Base-by-base conservation (phyloP, 1,140 invertebrate genomes). In the Phortica variegata region DNA sequence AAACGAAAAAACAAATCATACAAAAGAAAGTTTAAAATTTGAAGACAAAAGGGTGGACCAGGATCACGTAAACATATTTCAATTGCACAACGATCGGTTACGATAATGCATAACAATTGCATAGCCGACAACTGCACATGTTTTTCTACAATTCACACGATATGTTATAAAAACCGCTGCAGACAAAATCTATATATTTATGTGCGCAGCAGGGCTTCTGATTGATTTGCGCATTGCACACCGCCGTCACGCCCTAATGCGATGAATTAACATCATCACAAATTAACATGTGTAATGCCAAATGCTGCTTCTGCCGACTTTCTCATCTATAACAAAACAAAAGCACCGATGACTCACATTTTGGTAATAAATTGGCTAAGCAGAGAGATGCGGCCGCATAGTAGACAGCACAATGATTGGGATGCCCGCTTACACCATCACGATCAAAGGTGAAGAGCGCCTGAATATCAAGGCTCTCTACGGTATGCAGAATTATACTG, bases 361-460 rank as follows among this genome's bases (percentile, higher is more conserved):
- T 77, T 59, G 90, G 89, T 77, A 92, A 79, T 70, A 83, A 80
- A 62, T 84, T 83, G 55, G 89, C 84, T 57, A 89, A 80, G 60
- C 86, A 86, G 56, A 93, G 79, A 65, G 88, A 83, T 49, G 85
- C 85, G 21, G 90, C 78, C 49, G 87, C 88, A 79, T 87, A 87
- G 73, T 88, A 91, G 49, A 92, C 82, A 37, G 90, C 85, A 52
- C 83, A 85, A 75, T 97, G 95, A 80, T 97, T 97, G 19, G 81
- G 78, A 79, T 98, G 95, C 7, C 85, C 84, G 61, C 91, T 95
- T 3, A 97, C 85, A 39, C 95, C 95, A 68, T 86, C 79, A 66
- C 86, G 85, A 78, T 98, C 95, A 81, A 97, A 97, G 26, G 94
- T 96, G 33, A 97, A 84, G 43, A 96, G 81, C 16, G 88, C 87